Conservation (phyloP, 1,140 invertebrate species). For the Macrobrachium rosenbergii region DNA sequence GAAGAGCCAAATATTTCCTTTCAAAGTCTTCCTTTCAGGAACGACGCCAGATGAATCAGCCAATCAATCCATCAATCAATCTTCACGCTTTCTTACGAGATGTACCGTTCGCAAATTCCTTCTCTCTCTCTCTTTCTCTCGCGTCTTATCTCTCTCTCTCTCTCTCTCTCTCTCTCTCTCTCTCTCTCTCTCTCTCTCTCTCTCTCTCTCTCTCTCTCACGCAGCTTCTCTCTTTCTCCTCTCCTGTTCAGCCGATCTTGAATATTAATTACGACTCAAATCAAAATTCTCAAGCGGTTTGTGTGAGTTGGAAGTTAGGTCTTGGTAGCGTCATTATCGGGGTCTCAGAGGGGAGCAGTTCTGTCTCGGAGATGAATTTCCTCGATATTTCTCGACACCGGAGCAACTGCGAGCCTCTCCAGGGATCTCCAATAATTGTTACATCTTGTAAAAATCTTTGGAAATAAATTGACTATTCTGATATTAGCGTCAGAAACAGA, state of each 20-base stretch:
- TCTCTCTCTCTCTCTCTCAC: no score
- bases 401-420: slow-evolving; percentile 40
- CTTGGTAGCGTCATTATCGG: slow-evolving; percentile 53
- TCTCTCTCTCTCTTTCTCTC: no score
- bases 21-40: no score
- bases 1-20: no score
- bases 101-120: no score
- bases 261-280: slow-evolving; percentile 61
- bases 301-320: slow-evolving; percentile 54
- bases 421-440: slow-evolving; percentile 64
- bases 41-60: no score
- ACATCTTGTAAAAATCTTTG: slow-evolving; percentile 65
- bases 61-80: no score
- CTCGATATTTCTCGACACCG: slow-evolving; percentile 55
- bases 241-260: neutral
- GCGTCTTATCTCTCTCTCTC: no score
- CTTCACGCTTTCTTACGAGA: no score
- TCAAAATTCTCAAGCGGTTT: slow-evolving; percentile 57
- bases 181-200: no score
- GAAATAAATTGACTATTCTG: slow-evolving; percentile 66
- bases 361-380: slow-evolving; percentile 60
- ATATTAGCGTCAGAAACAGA: slow-evolving; percentile 66
- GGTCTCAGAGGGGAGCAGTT: slow-evolving; percentile 30
- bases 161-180: no score
- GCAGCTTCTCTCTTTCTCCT: no score